These are phyloP conservation scores for Forbesichthys agassizii DNA, from an alignment of 2,113 vertebrate genomes.

Conservation along the genomic window DNA sequence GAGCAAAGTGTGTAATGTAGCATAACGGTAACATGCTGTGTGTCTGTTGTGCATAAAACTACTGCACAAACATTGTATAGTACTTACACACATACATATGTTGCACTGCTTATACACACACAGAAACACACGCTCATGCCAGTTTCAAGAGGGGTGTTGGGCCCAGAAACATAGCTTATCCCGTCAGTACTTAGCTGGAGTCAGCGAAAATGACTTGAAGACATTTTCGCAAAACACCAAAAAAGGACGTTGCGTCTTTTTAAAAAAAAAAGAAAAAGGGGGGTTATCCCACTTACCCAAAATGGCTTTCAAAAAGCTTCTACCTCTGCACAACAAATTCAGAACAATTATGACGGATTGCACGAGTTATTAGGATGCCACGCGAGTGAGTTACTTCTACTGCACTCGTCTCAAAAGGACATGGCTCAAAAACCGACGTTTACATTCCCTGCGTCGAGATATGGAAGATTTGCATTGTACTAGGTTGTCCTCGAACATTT, in stretches of 20 bases:
- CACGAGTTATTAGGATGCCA: constrained; percentile 91
- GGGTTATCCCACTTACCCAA: constrained; percentile 98
- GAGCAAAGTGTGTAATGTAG: constrained; percentile 84
- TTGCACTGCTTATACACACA: constrained; percentile 76
- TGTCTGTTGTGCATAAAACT: constrained; percentile 84
- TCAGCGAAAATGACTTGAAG: constrained; percentile 94
- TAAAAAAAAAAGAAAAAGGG: constrained; percentile 70
- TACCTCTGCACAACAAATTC: constrained; percentile 98
- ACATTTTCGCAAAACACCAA: constrained; percentile 97
- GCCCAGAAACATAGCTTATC: constrained; percentile 91
- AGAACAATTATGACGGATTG: constrained; percentile 95
- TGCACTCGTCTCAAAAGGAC: constrained; percentile 89
- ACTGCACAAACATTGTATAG: constrained; percentile 50
- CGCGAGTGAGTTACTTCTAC: constrained; percentile 91
- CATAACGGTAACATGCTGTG: constrained; percentile 87
- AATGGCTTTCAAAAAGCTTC: constrained; percentile 99
- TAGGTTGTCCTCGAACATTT: constrained; percentile 87
- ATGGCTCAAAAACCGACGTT: constrained; percentile 83
- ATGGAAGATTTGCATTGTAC: constrained; percentile 86
- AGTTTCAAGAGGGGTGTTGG: constrained; percentile 82
- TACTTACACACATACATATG: constrained; percentile 66
- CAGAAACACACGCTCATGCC: constrained; percentile 77
- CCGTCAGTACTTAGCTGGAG: constrained; percentile 89
- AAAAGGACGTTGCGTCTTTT: constrained; percentile 93
- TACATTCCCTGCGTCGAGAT: constrained; percentile 81